Evolutionary conservation across 2,113 vertebrate species (phyloP).

Genomic region (Cacatua alba): DNA sequence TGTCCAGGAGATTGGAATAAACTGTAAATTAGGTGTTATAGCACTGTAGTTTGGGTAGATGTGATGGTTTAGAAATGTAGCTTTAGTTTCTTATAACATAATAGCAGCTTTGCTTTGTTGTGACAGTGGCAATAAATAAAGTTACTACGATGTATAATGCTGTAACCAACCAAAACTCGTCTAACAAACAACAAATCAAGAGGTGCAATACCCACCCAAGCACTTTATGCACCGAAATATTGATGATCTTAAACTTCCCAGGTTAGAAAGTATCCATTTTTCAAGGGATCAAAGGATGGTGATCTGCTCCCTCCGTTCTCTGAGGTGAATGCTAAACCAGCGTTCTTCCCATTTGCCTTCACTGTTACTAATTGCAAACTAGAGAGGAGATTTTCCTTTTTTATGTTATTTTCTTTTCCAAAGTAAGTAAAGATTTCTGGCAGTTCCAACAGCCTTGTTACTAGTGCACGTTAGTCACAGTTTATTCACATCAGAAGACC

Average conservation of each 20-base stretch:
- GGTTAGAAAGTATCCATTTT: constrained; percentile 20
- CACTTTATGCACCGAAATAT: constrained; percentile 33
- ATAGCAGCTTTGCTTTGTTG: constrained; percentile 80
- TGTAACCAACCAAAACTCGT: constrained; percentile 75
- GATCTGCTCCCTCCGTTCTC: neutral
- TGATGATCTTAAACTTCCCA: constrained; percentile 14
- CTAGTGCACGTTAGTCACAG: constrained; percentile 47
- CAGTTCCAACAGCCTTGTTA: constrained; percentile 31
- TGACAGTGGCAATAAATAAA: constrained; percentile 80
- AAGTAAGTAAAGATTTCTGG: constrained; percentile 35
- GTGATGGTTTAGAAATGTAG: constrained; percentile 73
- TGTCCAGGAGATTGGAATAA: constrained; percentile 74
- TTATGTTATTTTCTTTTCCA: neutral
- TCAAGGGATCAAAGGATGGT: constrained; percentile 4
- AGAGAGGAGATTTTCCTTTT: neutral
- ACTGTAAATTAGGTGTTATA: constrained; percentile 78
- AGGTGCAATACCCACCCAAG: constrained; percentile 31
- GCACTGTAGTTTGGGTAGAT: constrained; percentile 68
- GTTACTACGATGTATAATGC: constrained; percentile 74
- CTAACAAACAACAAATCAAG: constrained; percentile 73
- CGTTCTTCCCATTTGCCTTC: neutral
- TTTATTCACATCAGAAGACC: constrained; percentile 62
- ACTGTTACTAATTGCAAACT: neutral
- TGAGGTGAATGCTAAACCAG: neutral
- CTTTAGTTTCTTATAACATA: constrained; percentile 79